Conservation (phyloP, 2,113 vertebrate species). For the Ptilorrhoa leucosticta region DNA sequence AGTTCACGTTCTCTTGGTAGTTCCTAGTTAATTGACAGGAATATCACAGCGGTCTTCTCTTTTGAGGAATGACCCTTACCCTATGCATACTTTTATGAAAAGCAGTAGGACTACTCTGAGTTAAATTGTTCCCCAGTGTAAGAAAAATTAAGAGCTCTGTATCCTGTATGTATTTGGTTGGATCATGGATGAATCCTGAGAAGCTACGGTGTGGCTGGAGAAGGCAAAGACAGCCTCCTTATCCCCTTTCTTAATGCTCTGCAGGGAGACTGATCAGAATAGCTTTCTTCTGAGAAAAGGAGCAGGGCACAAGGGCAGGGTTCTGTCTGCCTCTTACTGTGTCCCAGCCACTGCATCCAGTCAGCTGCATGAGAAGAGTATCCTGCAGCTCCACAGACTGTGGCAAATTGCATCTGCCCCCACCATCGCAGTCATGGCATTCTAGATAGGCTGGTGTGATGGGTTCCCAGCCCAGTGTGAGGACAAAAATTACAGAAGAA, state of each 20-base stretch:
- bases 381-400: background rate
- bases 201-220: background rate
- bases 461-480: background rate
- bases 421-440: background rate
- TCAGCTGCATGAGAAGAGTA: background rate
- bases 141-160: background rate
- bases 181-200: background rate
- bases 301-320: background rate
- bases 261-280: background rate
- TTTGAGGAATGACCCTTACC: background rate
- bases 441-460: background rate
- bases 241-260: background rate
- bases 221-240: background rate
- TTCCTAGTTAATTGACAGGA: background rate
- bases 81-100: background rate
- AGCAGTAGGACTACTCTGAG: background rate
- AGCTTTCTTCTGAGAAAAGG: background rate
- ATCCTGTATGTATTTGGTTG: background rate
- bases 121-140: background rate
- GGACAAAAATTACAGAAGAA: slow-evolving; percentile 1
- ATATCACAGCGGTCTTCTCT: background rate
- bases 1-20: background rate
- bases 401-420: background rate
- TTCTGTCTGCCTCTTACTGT: background rate
- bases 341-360: background rate